phyloP scores from a whole-genome alignment of 1,140 invertebrate species.

The Telenomus remus region DNA sequence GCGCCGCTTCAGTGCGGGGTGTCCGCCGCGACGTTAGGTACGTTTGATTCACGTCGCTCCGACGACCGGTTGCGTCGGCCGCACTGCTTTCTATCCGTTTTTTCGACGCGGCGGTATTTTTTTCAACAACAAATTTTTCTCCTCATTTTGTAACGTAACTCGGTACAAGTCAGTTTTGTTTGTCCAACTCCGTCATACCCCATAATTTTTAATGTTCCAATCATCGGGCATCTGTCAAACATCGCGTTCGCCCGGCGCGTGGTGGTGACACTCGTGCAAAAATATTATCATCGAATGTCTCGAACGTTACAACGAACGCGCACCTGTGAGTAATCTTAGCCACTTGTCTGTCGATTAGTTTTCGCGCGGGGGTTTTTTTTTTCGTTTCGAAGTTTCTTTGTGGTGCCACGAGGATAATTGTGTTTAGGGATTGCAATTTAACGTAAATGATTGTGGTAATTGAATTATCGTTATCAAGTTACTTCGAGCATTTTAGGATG shows the following conservation, averaged over 20 bases:
- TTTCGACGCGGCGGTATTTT: conserved; percentile 24
- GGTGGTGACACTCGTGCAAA: conserved; percentile 20
- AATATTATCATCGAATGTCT: conserved; percentile 38
- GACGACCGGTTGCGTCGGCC: conserved; percentile 60
- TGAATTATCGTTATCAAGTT: too few species aligned
- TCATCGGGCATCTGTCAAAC: not conserved
- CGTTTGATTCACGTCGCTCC: conserved; percentile 64
- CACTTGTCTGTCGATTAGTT: too few species aligned
- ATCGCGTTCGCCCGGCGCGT: conserved; percentile 12
- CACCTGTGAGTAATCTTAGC: conserved; percentile 38
- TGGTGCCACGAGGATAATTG: too few species aligned
- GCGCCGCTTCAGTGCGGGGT: conserved; percentile 71
- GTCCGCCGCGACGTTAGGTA: conserved; percentile 70
- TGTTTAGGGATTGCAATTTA: too few species aligned
- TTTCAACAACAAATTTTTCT: conserved; percentile 26
- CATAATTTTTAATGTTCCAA: not conserved
- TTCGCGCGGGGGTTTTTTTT: too few species aligned
- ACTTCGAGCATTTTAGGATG: too few species aligned
- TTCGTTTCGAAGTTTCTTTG: too few species aligned
- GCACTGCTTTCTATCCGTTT: conserved; percentile 38
- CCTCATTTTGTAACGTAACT: conserved; percentile 5
- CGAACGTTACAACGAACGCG: conserved; percentile 44
- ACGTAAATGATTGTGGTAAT: too few species aligned
- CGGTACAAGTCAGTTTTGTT: not conserved
- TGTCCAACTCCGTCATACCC: not conserved